Base-by-base conservation (phyloP, 2,797 vertebrate species). In the Urophycis tenuis region DNA sequence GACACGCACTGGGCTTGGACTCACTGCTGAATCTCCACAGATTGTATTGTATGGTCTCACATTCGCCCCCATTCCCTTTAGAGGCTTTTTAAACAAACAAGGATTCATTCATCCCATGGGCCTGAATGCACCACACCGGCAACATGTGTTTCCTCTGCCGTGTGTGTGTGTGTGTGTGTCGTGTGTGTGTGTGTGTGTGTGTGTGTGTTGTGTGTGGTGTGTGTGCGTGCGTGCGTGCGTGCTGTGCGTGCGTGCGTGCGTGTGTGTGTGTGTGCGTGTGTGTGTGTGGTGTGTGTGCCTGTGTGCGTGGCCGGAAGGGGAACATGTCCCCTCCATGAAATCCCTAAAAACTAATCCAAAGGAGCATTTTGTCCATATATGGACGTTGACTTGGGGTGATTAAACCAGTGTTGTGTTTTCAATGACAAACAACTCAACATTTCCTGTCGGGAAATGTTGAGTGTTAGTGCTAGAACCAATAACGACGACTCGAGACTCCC, bases 61-160 rank as follows among this genome's bases (percentile, higher is more conserved):
- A 71, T 82, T 88, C 79, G 22, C 74, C 39, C 30, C 75, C 67
- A 77, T 76, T 29, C 72, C 35, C 80, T 73, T 77, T 49, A 75
- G 78, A 80, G 78, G 76, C 76, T 87, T 88, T 84, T 86, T 84
- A 84, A 85, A 84, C 82, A 85, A 83, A 85, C 83, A 82, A 89
- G 79, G 82, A 87, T 78, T 86, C 75, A 89, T 86, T 70, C 90
- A 87, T 83, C 67, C 82, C 75, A 77, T 35, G 31, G 82, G 41
- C 77, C 71, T 77, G 75, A 70, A 17, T 80, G 79, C 80, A 80
- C 80, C 89, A 81, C 74, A 29, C 71, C 72, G 85, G 82, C 76
- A 80, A 74, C 73, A 80, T 86, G 80, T 78, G 78, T 78, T 93
- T 83, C 87, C 85, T 87, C 79, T 79, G 81, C 49, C 34, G 72